Evolutionary conservation across 2,113 vertebrate species (phyloP).

Genomic region (Notiomystis cincta): DNA sequence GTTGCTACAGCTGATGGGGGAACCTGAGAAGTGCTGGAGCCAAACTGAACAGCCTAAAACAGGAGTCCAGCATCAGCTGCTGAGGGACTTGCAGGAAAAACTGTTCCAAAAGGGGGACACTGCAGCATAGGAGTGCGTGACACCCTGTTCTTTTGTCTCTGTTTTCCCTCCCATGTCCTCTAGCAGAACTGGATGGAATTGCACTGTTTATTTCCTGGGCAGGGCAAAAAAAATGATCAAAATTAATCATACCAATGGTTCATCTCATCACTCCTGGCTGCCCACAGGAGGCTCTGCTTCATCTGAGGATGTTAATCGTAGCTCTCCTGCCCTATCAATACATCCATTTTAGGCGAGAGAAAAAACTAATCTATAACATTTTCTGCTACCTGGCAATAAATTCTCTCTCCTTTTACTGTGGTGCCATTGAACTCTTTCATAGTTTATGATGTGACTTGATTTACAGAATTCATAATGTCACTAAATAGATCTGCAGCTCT

Average conservation of each 20-base stretch:
- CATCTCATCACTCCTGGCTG: neutral
- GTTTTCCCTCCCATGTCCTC: neutral
- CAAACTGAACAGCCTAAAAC: neutral
- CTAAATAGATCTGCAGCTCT: neutral
- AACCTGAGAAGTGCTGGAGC: neutral
- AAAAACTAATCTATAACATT: neutral
- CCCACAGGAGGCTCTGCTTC: neutral
- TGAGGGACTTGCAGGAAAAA: neutral
- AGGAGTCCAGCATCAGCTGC: neutral
- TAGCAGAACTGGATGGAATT: neutral
- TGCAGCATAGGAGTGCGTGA: fast-evolving
- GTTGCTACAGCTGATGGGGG: neutral
- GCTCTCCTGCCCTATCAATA: neutral
- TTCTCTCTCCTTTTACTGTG: neutral
- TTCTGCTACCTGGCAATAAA: neutral
- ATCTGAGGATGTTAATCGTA: neutral
- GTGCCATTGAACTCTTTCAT: neutral
- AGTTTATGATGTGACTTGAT: slow-evolving; percentile 13
- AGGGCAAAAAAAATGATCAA: neutral
- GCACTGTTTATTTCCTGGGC: neutral
- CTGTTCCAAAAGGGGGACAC: neutral
- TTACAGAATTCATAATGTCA: slow-evolving; percentile 14
- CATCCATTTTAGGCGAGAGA: neutral
- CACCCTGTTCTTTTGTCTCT: neutral
- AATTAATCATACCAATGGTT: neutral